Base-by-base conservation (phyloP, 2,113 vertebrate species). In the Andinoacara biseriatus region DNA sequence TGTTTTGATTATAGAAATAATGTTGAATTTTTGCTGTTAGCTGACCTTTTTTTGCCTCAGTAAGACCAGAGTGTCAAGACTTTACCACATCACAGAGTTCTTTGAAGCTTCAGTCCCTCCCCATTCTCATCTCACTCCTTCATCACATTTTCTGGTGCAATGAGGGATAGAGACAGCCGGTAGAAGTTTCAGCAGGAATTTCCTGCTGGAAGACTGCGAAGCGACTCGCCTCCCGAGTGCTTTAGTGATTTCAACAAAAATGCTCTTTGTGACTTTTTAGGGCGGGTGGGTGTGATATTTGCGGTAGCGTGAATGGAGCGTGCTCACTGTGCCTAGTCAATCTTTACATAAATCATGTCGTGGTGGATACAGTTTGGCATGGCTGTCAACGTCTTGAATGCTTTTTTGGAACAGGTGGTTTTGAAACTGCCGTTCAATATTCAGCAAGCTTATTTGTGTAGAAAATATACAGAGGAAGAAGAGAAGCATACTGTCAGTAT, bases 151-250 rank as follows among this genome's bases (percentile, higher is more conserved):
- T 69, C 33, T 54, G 57, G 75, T 82, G 72, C 76, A 69, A 7
- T 92, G 88, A 90, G 67, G 61, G 86, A 87, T 74, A 33, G 84
- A 90, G 57, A 87, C 87, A 84, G 90, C 90, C 91, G 89, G 82
- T 83, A 4, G 75, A 88, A 63, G 85, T 46, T 85, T 86, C 80
- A 74, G 77, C 7, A 46, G 79, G 83, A 82, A 89, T 88, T 82
- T 90, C 58, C 78, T 76, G 59, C 75, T 83, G 83, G 67, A 88
- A 35, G 40, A 29, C 54, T 24, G 14, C 20, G 31, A 80, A 76
- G 80, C 26, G 54, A 72, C 10, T 78, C 78, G 79, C 80, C 40
- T 62, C 63, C 38, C 14, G 17, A 78, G 56, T 72, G 80, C 61
- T 67, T 84, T 75, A 76, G 56, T 76, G 80, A 67, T 56, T 74